phyloP scores from a whole-genome alignment of 2,797 vertebrate species.

The Sciurus carolinensis region DNA sequence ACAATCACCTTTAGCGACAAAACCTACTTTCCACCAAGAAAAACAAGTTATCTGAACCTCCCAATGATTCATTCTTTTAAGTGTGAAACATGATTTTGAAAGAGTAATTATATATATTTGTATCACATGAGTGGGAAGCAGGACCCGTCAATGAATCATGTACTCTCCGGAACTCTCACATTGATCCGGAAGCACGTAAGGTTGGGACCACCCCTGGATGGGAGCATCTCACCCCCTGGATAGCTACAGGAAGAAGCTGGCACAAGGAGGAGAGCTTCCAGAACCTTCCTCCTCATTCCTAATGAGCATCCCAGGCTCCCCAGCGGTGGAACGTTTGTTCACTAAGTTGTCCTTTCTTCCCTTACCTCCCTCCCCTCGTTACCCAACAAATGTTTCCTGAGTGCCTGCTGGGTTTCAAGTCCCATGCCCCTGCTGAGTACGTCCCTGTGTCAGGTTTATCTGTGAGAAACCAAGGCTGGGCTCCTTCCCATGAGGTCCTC shows the following conservation, averaged over 20 bases:
- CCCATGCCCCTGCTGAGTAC: accelerated
- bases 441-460: background rate
- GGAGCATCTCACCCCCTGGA: accelerated
- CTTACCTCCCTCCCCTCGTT: background rate
- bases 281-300: background rate
- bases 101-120: constrained; percentile 80
- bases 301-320: accelerated
- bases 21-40: constrained; percentile 83
- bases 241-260: accelerated
- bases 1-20: constrained; percentile 74
- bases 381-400: accelerated
- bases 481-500: accelerated
- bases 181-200: constrained; percentile 57
- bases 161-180: constrained; percentile 75
- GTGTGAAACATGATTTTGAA: constrained; percentile 81
- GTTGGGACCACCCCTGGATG: background rate
- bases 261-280: accelerated
- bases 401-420: background rate
- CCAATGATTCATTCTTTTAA: constrained; percentile 86
- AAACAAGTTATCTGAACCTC: constrained; percentile 78
- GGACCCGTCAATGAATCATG: constrained; percentile 82
- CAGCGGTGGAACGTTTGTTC: accelerated
- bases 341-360: accelerated
- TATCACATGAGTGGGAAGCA: constrained; percentile 83
- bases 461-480: background rate